Conservation (phyloP, 2,113 vertebrate species). For the Xiphorhynchus elegans region DNA sequence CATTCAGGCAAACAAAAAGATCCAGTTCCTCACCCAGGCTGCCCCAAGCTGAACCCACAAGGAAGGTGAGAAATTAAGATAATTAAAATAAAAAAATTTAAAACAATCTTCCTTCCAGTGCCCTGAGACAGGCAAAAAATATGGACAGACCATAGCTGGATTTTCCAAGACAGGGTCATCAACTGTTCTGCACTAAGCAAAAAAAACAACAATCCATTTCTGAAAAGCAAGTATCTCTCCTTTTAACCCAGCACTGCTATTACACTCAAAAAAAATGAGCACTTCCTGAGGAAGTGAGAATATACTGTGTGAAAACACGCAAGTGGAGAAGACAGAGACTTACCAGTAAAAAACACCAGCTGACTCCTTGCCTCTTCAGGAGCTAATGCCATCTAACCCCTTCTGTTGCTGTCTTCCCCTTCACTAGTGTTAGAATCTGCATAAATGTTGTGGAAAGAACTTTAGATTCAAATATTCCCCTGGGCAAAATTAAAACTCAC, state of each 20-base stretch:
- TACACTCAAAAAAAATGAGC: neutral
- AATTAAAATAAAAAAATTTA: neutral
- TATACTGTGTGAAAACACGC: neutral
- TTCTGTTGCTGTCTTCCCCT: neutral
- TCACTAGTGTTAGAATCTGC: neutral
- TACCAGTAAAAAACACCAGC: neutral
- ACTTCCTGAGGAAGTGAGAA: slow-evolving; percentile 1
- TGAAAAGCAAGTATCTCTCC: neutral
- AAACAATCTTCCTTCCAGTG: neutral
- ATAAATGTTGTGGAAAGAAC: no score
- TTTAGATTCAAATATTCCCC: no score
- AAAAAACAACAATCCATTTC: neutral
- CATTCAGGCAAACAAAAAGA: neutral
- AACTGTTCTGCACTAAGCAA: neutral
- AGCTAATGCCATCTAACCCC: neutral
- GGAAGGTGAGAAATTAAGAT: neutral
- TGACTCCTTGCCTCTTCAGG: neutral
- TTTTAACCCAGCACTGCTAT: neutral
- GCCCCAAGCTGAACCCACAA: neutral
- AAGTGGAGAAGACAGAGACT: neutral
- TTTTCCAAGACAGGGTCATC: neutral
- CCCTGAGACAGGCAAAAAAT: neutral
- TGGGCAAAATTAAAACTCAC: no score
- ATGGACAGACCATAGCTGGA: neutral
- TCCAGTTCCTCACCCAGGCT: neutral